Conservation (phyloP, 2,113 vertebrate species). For the Phocoena phocoena region DNA sequence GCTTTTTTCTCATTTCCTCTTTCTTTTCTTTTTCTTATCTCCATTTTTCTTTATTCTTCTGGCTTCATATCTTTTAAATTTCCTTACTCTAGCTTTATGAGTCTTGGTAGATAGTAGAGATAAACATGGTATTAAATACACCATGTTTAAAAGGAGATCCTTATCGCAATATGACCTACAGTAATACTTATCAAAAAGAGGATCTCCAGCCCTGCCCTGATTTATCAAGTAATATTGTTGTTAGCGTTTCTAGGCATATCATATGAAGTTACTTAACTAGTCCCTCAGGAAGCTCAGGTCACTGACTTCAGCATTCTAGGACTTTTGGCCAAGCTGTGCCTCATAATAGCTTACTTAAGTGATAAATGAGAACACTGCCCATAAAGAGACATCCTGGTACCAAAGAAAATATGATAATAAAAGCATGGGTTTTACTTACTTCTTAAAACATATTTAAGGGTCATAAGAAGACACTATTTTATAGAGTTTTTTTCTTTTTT, state of each 20-base stretch:
- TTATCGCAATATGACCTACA: constrained; percentile 17
- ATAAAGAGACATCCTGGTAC: neutral
- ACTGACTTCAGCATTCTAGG: neutral
- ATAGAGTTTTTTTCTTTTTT: neutral
- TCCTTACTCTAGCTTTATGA: neutral
- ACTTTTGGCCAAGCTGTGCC: neutral
- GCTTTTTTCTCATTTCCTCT: neutral
- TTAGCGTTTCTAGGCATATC: neutral
- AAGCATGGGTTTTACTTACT: neutral
- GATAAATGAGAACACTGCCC: neutral
- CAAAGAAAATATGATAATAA: neutral
- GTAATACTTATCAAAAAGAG: constrained; percentile 38
- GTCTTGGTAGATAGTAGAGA: neutral
- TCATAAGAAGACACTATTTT: neutral
- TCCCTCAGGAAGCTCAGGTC: neutral
- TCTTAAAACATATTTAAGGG: neutral
- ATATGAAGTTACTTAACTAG: neutral
- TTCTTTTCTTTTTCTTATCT: neutral
- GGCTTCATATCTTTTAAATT: neutral
- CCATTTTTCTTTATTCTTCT: neutral
- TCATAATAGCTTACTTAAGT: neutral
- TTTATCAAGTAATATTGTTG: neutral
- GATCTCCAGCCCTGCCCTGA: neutral
- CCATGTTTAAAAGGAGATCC: neutral
- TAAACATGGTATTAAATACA: neutral